Percentiles rank a stretch among this genome's conserved stretches.
These are phyloP conservation scores for Leucopsar rothschildi DNA, from an alignment of 2,113 vertebrate species.

Conservation along the genomic window DNA sequence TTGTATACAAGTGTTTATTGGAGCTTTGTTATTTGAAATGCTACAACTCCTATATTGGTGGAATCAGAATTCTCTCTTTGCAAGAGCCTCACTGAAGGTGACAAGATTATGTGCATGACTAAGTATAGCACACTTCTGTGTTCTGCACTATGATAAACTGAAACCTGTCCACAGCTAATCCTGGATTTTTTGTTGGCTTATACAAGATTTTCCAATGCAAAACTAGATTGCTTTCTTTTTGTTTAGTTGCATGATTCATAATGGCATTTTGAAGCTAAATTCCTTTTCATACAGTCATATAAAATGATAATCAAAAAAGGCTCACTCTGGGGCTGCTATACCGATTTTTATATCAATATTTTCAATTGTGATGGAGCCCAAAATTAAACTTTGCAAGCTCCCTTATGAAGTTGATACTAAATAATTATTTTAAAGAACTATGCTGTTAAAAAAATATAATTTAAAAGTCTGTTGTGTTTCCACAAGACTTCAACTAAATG, in stretches of 20 bases:
- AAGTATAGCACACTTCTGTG: background rate
- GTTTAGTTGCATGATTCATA: background rate
- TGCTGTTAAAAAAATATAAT: rapidly evolving
- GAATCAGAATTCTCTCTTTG: background rate
- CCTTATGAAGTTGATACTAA: background rate
- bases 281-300: background rate
- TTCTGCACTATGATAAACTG: background rate
- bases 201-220: background rate
- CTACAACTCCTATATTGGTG: background rate
- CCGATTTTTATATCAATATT: background rate
- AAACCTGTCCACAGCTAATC: background rate
- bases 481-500: background rate
- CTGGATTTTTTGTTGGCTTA: background rate
- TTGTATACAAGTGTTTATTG: background rate
- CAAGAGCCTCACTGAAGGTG: background rate
- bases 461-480: background rate
- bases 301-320: background rate
- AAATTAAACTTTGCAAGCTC: background rate
- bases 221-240: background rate
- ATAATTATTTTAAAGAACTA: background rate
- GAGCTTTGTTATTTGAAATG: background rate
- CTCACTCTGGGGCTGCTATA: background rate
- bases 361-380: background rate
- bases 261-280: background rate
- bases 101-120: background rate